phyloP scores from a whole-genome alignment of 53 echinoderm and acorn worm genomes.

The Holothuria leucospilota region DNA sequence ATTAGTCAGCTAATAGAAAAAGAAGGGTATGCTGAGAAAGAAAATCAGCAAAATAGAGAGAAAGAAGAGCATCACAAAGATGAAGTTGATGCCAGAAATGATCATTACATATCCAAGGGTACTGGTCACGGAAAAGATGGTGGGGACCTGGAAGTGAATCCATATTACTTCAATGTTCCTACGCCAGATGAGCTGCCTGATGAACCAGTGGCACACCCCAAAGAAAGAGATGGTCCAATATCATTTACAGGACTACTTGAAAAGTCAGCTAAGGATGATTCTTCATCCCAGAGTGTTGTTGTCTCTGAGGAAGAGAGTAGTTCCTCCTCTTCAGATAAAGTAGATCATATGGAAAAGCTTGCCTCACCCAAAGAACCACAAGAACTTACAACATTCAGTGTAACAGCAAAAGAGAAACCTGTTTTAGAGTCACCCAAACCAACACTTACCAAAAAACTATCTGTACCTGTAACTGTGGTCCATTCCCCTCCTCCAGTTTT shows the following conservation, averaged over 20 bases:
- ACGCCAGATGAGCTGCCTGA: conserved; percentile 87
- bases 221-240: conserved; percentile 28
- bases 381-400: conserved; percentile 6
- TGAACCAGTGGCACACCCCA: conserved; percentile 56
- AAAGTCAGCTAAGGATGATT: conserved; percentile 57
- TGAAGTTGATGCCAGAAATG: conserved; percentile 39
- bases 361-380: conserved; percentile 3
- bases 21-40: conserved; percentile 61
- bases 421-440: neutral
- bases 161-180: conserved; percentile 86
- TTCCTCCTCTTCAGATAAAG: conserved; percentile 25
- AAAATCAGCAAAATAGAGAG: conserved; percentile 42
- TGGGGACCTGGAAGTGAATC: conserved; percentile 68
- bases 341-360: neutral
- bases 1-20: conserved; percentile 85
- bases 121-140: conserved; percentile 23
- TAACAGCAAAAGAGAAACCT: neutral
- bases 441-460: neutral
- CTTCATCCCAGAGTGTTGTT: neutral
- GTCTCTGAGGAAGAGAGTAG: neutral
- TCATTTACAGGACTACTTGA: conserved; percentile 84
- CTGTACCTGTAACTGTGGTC: neutral
- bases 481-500: conserved; percentile 54
- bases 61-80: conserved; percentile 25
- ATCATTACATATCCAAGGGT: conserved; percentile 9